A percentile compares a stretch with the other conserved stretches of the same genome.
phyloP scores from a whole-genome alignment of 2,113 vertebrate genomes.

The Hippocampus zosterae region DNA sequence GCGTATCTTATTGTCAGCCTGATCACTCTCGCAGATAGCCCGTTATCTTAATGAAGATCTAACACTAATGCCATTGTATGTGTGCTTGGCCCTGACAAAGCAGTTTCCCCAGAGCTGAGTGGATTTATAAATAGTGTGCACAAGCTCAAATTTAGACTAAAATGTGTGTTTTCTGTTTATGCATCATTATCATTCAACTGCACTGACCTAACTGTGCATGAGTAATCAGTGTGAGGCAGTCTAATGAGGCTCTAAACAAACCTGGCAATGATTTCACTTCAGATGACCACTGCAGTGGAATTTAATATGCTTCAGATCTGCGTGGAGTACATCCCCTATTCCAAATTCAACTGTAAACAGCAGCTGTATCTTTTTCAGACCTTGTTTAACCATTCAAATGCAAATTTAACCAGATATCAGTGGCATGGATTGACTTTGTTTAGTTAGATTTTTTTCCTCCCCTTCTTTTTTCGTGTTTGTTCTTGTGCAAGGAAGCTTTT shows the following conservation, averaged over 20 bases:
- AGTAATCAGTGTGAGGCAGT: constrained; percentile 23
- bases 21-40: constrained; percentile 56
- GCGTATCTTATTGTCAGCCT: constrained; percentile 56
- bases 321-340: constrained; percentile 26
- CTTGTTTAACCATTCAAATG: constrained; percentile 44
- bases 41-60: constrained; percentile 66
- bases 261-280: constrained; percentile 39
- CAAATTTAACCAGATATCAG: constrained; percentile 31
- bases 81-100: constrained; percentile 36
- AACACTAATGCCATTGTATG: constrained; percentile 61
- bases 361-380: constrained; percentile 13
- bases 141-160: constrained; percentile 35
- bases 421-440: constrained; percentile 38
- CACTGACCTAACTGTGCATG: constrained; percentile 40
- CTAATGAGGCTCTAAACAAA: constrained; percentile 45
- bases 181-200: constrained; percentile 41
- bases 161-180: constrained; percentile 37
- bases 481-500: constrained; percentile 12
- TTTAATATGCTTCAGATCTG: constrained; percentile 49
- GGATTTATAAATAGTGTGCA: constrained; percentile 40
- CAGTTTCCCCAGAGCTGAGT: constrained; percentile 45
- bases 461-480: constrained; percentile 23
- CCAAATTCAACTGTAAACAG: constrained; percentile 21
- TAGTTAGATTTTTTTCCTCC: constrained; percentile 11
- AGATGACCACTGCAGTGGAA: constrained; percentile 41